Evolutionary conservation across 2,113 vertebrate genomes (phyloP).

Genomic region (Hirundichthys speculiger): DNA sequence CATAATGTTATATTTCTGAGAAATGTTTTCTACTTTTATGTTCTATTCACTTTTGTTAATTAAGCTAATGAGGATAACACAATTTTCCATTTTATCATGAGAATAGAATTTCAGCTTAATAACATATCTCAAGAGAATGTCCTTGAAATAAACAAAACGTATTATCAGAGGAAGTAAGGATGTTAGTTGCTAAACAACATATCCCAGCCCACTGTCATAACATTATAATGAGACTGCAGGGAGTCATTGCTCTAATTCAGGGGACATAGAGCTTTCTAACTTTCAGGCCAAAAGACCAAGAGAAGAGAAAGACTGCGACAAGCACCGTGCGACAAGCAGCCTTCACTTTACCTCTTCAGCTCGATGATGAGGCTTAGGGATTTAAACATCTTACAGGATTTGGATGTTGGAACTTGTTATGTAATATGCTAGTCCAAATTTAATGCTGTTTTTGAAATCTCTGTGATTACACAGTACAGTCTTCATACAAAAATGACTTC

Average conservation of each 20-base stretch:
- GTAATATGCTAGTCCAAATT: too few species aligned
- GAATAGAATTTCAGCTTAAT: constrained; percentile 34
- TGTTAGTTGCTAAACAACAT: constrained; percentile 77
- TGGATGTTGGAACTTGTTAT: too few species aligned
- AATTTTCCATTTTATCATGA: constrained; percentile 6
- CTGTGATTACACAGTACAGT: too few species aligned
- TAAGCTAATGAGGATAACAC: constrained; percentile 22
- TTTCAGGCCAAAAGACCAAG: constrained; percentile 40
- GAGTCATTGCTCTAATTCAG: constrained; percentile 43
- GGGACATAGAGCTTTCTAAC: constrained; percentile 48
- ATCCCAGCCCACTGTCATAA: constrained; percentile 59
- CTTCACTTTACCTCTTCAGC: not conserved
- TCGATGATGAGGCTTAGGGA: not conserved
- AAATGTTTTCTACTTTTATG: constrained; percentile 14
- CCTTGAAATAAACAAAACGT: constrained; percentile 77
- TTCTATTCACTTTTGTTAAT: constrained; percentile 11
- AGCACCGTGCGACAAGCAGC: not conserved
- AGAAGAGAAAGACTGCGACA: constrained; percentile 7
- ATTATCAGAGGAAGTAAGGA: constrained; percentile 83
- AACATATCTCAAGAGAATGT: constrained; percentile 68
- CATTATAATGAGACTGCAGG: constrained; percentile 62
- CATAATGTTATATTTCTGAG: constrained; percentile 6
- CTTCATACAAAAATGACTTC: too few species aligned
- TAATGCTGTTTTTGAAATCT: too few species aligned
- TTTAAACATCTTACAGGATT: too few species aligned